Evolutionary conservation across 2,797 vertebrate genomes (phyloP).

Genomic region (Enteromius unitaeniatus): DNA sequence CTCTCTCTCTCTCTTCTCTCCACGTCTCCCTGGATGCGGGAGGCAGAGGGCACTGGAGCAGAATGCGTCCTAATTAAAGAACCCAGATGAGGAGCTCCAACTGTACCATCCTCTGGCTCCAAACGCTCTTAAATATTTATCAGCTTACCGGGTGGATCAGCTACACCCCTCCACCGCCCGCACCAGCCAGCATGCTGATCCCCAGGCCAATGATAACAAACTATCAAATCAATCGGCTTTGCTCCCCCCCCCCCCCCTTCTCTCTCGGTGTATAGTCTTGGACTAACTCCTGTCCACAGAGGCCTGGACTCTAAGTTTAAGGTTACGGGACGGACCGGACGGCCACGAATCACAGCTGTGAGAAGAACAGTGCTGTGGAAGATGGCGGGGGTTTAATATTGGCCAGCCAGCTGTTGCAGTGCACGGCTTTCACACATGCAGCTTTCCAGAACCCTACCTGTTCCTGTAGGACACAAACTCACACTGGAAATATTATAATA

Average conservation of each 20-base stretch:
- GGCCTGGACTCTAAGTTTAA: slow-evolving; percentile 40
- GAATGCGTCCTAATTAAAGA: slow-evolving; percentile 65
- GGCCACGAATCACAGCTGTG: slow-evolving; percentile 61
- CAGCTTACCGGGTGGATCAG: slow-evolving; percentile 64
- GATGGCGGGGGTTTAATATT: slow-evolving; percentile 62
- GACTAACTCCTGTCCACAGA: slow-evolving; percentile 50
- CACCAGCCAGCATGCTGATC: slow-evolving; percentile 39
- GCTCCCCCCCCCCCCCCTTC: neutral
- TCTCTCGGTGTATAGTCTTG: slow-evolving; percentile 25
- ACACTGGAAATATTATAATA: slow-evolving; percentile 36
- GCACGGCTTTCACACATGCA: slow-evolving; percentile 50
- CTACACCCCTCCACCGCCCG: slow-evolving; percentile 47
- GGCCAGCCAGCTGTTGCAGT: slow-evolving; percentile 61
- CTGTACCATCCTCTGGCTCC: slow-evolving; percentile 59
- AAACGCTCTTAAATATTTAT: slow-evolving; percentile 64
- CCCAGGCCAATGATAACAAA: slow-evolving; percentile 45
- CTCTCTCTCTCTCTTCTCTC: slow-evolving; percentile 48
- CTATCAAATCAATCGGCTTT: slow-evolving; percentile 26
- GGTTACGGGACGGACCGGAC: slow-evolving; percentile 59
- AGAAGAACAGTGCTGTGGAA: slow-evolving; percentile 58
- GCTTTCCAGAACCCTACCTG: slow-evolving; percentile 47
- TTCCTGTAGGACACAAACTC: slow-evolving; percentile 48
- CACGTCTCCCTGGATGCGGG: slow-evolving; percentile 50
- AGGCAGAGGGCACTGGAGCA: slow-evolving; percentile 64
- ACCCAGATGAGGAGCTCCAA: slow-evolving; percentile 61